Evolutionary conservation across 2,113 vertebrate species (phyloP).

Genomic region (Perognathus longimembris): DNA sequence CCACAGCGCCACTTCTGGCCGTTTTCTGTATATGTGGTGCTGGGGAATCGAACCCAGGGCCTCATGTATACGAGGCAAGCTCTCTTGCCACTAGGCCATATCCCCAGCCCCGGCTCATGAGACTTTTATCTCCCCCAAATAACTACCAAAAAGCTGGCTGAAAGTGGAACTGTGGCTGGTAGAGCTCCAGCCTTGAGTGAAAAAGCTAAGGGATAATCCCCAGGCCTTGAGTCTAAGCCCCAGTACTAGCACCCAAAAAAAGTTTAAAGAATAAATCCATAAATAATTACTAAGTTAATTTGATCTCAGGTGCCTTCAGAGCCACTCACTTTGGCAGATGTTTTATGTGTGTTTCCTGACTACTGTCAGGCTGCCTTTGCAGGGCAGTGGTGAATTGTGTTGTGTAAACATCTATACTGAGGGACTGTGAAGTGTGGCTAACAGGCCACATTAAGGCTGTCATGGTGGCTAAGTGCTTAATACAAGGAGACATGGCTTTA

Average conservation of each 20-base stretch:
- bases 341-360: conserved; percentile 16
- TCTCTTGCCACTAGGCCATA: too few relatives aligned
- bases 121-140: too few relatives aligned
- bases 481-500: neutral
- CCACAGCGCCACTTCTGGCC: too few relatives aligned
- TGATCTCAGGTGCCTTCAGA: conserved; percentile 41
- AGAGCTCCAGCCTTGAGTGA: too few relatives aligned
- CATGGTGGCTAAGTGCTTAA: neutral
- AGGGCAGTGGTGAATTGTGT: neutral
- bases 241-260: too few relatives aligned
- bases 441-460: neutral
- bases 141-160: neutral
- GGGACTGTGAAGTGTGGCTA: neutral
- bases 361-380: conserved; percentile 4
- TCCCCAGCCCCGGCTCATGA: too few relatives aligned
- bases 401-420: neutral
- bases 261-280: neutral
- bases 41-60: too few relatives aligned
- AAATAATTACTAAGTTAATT: conserved; percentile 42
- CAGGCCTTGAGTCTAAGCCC: too few relatives aligned
- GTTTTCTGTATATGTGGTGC: too few relatives aligned
- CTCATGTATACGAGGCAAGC: too few relatives aligned
- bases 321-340: conserved; percentile 4
- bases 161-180: too few relatives aligned
- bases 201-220: too few relatives aligned